These are phyloP conservation scores for Plotosus lineatus DNA, from an alignment of 2,113 vertebrate species.

Conservation along the genomic window DNA sequence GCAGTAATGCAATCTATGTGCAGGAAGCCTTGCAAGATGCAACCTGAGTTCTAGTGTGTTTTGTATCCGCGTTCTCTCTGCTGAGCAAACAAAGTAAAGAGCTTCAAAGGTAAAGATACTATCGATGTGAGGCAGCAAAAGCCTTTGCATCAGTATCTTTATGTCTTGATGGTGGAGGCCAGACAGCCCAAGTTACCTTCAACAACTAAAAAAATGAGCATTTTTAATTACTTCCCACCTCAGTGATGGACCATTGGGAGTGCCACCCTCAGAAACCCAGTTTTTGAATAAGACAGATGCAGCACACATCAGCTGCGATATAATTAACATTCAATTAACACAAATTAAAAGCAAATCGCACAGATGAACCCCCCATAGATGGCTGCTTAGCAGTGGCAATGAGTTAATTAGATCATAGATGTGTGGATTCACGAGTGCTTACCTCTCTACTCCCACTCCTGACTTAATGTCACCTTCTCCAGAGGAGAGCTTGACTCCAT, in stretches of 20 bases:
- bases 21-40: neutral
- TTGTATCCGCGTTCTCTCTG: neutral
- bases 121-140: slow-evolving; percentile 22
- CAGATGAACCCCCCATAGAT: slow-evolving; percentile 56
- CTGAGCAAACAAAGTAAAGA: neutral
- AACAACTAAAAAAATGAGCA: slow-evolving; percentile 29
- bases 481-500: slow-evolving; percentile 38
- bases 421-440: slow-evolving; percentile 42
- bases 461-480: slow-evolving; percentile 52
- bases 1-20: neutral
- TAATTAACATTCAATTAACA: slow-evolving; percentile 68
- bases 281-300: slow-evolving; percentile 59
- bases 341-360: slow-evolving; percentile 65
- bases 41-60: neutral
- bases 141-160: slow-evolving; percentile 7
- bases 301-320: slow-evolving; percentile 57
- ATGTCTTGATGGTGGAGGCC: neutral
- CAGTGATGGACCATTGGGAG: slow-evolving; percentile 17
- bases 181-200: slow-evolving; percentile 11
- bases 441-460: slow-evolving; percentile 38
- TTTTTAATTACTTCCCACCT: slow-evolving; percentile 60
- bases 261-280: slow-evolving; percentile 50
- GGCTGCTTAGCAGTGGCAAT: slow-evolving; percentile 55
- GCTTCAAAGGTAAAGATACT: slow-evolving; percentile 24
- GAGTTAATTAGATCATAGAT: slow-evolving; percentile 58